Conservation (phyloP, 1,140 invertebrate species). For the Polyergus mexicanus region DNA sequence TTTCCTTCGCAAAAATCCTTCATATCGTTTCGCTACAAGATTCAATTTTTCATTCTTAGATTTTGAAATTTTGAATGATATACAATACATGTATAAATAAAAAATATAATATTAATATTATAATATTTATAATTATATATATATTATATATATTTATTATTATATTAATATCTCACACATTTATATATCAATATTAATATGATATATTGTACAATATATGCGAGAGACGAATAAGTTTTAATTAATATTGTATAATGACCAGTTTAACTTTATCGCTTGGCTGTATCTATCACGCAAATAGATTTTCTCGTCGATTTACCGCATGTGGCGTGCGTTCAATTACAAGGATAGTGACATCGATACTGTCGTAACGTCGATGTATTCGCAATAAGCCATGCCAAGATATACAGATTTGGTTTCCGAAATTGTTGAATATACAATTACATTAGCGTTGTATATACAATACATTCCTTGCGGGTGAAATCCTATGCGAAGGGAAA, state of each 20-base stretch:
- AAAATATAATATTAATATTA: too few relatives aligned
- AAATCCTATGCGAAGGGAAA: constrained; percentile 40
- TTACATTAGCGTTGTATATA: neutral
- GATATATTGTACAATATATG: too few relatives aligned
- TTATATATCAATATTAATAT: too few relatives aligned
- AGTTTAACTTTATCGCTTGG: constrained; percentile 37
- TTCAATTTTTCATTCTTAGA: neutral
- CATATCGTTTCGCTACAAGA: neutral
- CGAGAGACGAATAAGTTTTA: constrained; percentile 29
- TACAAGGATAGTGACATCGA: constrained; percentile 58
- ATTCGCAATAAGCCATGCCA: constrained; percentile 27
- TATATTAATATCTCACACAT: too few relatives aligned
- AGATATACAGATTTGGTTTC: constrained; percentile 56
- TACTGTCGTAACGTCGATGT: constrained; percentile 54
- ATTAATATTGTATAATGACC: constrained; percentile 57
- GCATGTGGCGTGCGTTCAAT: constrained; percentile 64
- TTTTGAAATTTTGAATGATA: neutral
- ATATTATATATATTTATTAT: too few relatives aligned
- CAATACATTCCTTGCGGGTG: constrained; percentile 55
- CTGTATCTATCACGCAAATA: constrained; percentile 60
- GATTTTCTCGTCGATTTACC: constrained; percentile 49
- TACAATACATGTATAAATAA: too few relatives aligned
- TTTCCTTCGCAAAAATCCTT: too few relatives aligned
- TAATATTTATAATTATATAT: too few relatives aligned
- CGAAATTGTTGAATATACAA: constrained; percentile 58